These are phyloP conservation scores for Folsomia candida DNA, from an alignment of 2,888 invertebrate genomes.

Conservation along the genomic window DNA sequence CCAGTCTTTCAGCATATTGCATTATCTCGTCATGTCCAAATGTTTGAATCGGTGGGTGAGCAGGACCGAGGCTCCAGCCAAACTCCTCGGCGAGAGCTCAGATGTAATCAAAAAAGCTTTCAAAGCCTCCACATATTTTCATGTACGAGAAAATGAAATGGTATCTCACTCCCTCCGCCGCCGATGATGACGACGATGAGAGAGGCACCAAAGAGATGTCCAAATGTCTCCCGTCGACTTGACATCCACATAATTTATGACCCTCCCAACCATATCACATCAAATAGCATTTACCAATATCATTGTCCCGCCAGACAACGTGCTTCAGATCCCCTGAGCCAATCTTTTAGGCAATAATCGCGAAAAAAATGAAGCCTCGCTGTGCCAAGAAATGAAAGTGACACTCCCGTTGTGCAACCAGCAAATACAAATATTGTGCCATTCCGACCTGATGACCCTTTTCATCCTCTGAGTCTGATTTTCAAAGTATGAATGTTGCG, in stretches of 20 bases:
- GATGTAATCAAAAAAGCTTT: conserved; percentile 18
- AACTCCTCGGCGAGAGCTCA: background rate
- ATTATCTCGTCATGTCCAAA: conserved; percentile 9
- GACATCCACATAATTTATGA: conserved; percentile 13
- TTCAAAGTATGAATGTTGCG: too few species aligned
- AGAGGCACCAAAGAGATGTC: background rate
- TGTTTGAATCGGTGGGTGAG: background rate
- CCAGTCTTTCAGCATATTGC: conserved; percentile 13
- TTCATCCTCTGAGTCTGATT: too few species aligned
- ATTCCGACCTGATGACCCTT: too few species aligned
- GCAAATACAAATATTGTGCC: too few species aligned
- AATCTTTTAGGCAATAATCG: background rate
- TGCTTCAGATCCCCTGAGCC: background rate
- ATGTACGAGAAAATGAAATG: background rate
- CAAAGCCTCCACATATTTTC: background rate
- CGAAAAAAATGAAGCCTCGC: background rate
- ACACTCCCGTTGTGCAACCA: too few species aligned
- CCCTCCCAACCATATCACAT: background rate
- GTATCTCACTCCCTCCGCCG: conserved; percentile 1
- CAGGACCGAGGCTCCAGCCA: background rate
- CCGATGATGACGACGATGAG: too few species aligned
- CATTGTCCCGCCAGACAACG: conserved; percentile 8
- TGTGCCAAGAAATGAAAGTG: background rate
- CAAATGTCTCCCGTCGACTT: conserved; percentile 7
- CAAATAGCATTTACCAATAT: conserved; percentile 10